Evolutionary conservation across 1,140 invertebrate species (phyloP).

Genomic region (Scaptodrosophila lebanonensis): DNA sequence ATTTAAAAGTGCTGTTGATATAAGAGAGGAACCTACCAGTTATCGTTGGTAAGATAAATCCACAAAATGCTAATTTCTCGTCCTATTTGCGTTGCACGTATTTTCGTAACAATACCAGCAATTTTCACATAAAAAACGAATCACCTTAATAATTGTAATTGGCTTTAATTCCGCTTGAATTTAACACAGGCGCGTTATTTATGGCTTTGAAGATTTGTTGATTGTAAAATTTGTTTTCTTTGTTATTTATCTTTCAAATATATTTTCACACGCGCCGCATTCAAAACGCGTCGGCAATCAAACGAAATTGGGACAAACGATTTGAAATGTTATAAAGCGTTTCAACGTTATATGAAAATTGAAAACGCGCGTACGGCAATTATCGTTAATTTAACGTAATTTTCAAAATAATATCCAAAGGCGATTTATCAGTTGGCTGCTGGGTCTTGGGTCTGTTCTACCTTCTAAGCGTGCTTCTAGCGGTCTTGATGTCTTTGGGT

Average conservation of each 20-base stretch:
- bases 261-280: constrained; percentile 29
- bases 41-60: background rate
- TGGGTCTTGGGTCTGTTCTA: constrained; percentile 12
- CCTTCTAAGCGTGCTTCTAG: constrained; percentile 8
- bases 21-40: constrained; percentile 21
- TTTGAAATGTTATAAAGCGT: constrained; percentile 25
- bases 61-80: constrained; percentile 15
- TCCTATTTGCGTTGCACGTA: constrained; percentile 2
- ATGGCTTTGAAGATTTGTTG: constrained; percentile 45
- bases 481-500: constrained; percentile 17
- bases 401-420: background rate
- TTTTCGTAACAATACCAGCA: constrained; percentile 15
- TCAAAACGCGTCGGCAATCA: constrained; percentile 26
- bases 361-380: constrained; percentile 11
- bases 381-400: background rate
- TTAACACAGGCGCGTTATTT: constrained; percentile 46
- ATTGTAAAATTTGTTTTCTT: too few relatives aligned
- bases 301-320: constrained; percentile 20
- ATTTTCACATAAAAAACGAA: constrained; percentile 38
- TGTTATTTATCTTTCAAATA: too few relatives aligned
- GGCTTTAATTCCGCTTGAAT: constrained; percentile 45
- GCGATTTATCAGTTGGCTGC: constrained; percentile 2
- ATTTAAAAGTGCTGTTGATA: too few relatives aligned
- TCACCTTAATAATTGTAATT: constrained; percentile 59
- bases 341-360: background rate